Base-by-base conservation (phyloP, 2,888 invertebrate species). In the Monoplex corrugatus region DNA sequence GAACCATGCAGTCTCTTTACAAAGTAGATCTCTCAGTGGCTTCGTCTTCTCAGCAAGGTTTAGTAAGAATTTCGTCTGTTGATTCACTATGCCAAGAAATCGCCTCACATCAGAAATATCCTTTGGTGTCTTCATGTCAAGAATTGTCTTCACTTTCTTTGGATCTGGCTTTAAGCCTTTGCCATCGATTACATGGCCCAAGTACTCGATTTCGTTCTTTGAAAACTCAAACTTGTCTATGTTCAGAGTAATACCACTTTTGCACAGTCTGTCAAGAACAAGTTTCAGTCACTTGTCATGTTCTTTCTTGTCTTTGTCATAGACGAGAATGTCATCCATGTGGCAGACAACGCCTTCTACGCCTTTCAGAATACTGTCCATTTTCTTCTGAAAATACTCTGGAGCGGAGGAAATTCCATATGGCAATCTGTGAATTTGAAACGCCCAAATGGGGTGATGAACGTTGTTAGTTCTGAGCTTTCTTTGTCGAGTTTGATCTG, bases 311-410 rank as follows among this genome's bases (percentile, higher is more conserved):
- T n/a, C n/a, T n/a, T n/a, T n/a, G n/a, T 40, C 80, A 89, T 75
- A 68, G 50, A 92, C 80, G 16, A 92, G 85, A 13, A 91, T 88
- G 75, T 92, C 91, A 83, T 92, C 90, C 86, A 92, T 92, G 82
- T 91, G 88, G 87, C 44, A 90, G 6, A 92, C 38, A 16, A 91
- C 91, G 19, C 92, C 90, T 16, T 80, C 23, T 28, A 86, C 63
- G 45, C 90, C 89, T 28, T 45, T 19, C 72, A 86, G 45, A 8
- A 86, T 72, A 13, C 40, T 38, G 43, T n/a, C n/a, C 87, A 87
- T 87, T 28, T 75, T 50, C 44, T 87, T 63, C 0, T 87, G 89
- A 68, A 89, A 87, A 5, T 87, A 57, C 32, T 89, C 87, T 19
- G 84, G 68, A 0, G 35, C 87, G 16, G 89, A 87, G 19, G n/a